Evolutionary conservation across 2,797 vertebrate genomes (phyloP), one percentile per base, ranked within the genome.

Genomic region (Kryptolebias ocellatus): DNA sequence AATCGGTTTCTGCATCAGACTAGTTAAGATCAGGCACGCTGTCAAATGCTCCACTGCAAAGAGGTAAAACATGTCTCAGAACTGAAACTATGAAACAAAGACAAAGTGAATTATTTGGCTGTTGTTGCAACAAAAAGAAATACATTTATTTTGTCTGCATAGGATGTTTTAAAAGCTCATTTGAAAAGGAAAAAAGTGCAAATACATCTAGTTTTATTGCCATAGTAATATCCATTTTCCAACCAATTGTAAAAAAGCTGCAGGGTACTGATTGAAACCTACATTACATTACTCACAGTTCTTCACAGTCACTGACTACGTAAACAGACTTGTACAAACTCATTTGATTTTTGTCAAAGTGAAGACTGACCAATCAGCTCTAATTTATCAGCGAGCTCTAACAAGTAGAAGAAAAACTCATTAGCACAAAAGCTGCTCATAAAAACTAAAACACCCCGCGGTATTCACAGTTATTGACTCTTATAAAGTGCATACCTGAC

Each of bases 1-100:
- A 87, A 87, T 86, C 86, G 83, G 64, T 91, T 86, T 86, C 71
- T 73, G 54, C 75, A 73, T 91, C 85, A 84, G 79, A 81, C 70
- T 71, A 83, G 72, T 88, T 84, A 77, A 62, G 72, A 77, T 83
- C 76, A 80, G 83, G 50, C 64, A 42, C 62, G 59, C 60, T 59
- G 62, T 72, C 67, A 79, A 87, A 79, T 42, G 27, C 50, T 67
- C 49, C 18, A 50, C 58, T 70, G 74, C 57, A 65, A 67, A 64
- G 56, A 67, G 4, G 31, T 56, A 49, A 74, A 49, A 59, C 52
- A 27, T 59, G 59, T 46, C 53, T 65, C n/a, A 12, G 31, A 53
- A 46, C 75, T 50, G 52, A 47, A 59, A 37, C 5, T 60, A 12
- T 62, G 24, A 67, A 76, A 53, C 20, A 29, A 3, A 46, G 4